Percentiles rank a stretch among this genome's conserved stretches.
Evolutionary conservation across 1,140 invertebrate species (phyloP).

Genomic region (Scylla paramamosain): DNA sequence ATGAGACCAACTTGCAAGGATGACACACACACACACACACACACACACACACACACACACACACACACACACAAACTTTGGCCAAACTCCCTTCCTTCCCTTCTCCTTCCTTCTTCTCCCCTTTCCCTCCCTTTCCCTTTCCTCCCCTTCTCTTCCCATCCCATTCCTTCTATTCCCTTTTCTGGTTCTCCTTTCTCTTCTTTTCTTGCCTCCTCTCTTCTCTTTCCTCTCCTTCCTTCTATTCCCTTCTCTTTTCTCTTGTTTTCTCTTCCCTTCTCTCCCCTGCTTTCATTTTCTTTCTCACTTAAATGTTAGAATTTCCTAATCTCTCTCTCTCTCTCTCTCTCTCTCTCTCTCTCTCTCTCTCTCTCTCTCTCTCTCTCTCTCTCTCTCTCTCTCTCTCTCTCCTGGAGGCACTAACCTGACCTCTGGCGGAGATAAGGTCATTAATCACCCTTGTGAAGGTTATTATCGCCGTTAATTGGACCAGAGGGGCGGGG

Average conservation of each 20-base stretch:
- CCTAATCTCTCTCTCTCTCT: not conserved
- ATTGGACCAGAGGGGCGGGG: not conserved
- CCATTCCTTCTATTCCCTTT: not conserved
- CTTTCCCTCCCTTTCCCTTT: not conserved
- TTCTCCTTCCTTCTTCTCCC: too few relatives aligned
- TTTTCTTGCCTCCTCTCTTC: not conserved
- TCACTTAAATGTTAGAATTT: not conserved
- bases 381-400: slow-evolving; percentile 8
- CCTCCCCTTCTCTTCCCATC: not conserved
- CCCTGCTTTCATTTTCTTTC: too few relatives aligned
- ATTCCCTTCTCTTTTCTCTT: not conserved
- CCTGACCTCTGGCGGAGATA: not conserved
- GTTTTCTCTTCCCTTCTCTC: not conserved
- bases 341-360: slow-evolving; percentile 21
- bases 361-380: slow-evolving; percentile 12
- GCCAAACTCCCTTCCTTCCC: too few relatives aligned
- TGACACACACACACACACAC: too few relatives aligned
- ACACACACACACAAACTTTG: not conserved
- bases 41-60: slow-evolving; percentile 33
- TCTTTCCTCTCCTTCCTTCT: too few relatives aligned
- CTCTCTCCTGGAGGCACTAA: not conserved
- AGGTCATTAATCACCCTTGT: not conserved
- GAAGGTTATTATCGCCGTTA: not conserved
- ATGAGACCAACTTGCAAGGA: not conserved
- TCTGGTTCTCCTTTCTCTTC: not conserved